Conservation (phyloP, 2,888 invertebrate genomes). For the Serrognathus titanus region DNA sequence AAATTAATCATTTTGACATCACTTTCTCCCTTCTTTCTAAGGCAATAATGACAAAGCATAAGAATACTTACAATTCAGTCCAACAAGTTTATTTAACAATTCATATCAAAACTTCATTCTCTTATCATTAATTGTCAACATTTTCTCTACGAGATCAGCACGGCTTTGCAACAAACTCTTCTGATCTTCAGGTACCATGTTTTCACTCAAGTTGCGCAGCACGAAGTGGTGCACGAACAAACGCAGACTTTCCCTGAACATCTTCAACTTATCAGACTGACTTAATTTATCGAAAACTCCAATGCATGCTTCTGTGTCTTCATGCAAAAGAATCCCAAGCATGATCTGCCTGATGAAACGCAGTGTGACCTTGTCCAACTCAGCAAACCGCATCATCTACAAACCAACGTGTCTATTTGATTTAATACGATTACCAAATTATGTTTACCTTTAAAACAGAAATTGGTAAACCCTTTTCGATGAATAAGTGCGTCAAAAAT, state of each 20-base stretch:
- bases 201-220: constrained; percentile 59
- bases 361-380: constrained; percentile 76
- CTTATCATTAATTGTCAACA: constrained; percentile 46
- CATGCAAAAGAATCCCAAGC: constrained; percentile 67
- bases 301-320: constrained; percentile 57
- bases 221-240: constrained; percentile 87
- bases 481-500: constrained; percentile 74
- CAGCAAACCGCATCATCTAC: constrained; percentile 81
- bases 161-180: constrained; percentile 55
- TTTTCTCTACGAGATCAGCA: constrained; percentile 63
- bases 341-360: constrained; percentile 76
- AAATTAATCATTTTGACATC: no score
- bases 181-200: constrained; percentile 49
- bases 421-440: constrained; percentile 4
- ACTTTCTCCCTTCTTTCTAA: no score
- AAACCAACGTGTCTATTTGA: constrained; percentile 25
- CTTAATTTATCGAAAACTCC: constrained; percentile 73
- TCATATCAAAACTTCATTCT: constrained; percentile 13
- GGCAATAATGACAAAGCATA: no score
- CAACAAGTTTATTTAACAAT: not conserved
- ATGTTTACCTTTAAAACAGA: constrained; percentile 76
- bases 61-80: no score
- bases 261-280: constrained; percentile 68
- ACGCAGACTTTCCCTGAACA: constrained; percentile 78
- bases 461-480: constrained; percentile 72